phyloP scores from a whole-genome alignment of 2,888 invertebrate genomes.

The Oxyteleia sp. region DNA sequence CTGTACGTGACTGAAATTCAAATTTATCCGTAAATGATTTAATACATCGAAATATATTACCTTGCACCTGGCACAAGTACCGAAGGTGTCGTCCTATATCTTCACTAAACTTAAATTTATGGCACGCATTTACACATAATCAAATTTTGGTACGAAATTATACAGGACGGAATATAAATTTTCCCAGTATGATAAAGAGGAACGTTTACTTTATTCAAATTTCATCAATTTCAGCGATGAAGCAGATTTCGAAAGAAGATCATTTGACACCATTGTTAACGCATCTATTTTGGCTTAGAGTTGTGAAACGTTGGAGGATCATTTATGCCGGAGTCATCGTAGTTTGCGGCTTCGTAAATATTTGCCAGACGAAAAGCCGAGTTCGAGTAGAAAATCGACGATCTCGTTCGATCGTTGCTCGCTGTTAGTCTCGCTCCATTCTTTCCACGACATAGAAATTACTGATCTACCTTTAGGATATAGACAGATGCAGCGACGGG shows the following conservation, averaged over 20 bases:
- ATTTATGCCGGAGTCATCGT: slow-evolving; percentile 34
- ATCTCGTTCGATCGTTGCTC: slow-evolving; percentile 45
- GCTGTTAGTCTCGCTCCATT: too few species aligned
- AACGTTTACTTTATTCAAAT: too few species aligned
- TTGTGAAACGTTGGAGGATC: neutral
- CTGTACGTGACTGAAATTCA: slow-evolving; percentile 50
- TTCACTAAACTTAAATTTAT: slow-evolving; percentile 55
- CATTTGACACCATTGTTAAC: slow-evolving; percentile 6
- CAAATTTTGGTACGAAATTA: slow-evolving; percentile 47
- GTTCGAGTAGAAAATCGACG: slow-evolving; percentile 36
- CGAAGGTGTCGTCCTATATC: slow-evolving; percentile 61
- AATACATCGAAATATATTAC: slow-evolving; percentile 59
- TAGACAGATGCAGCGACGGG: too few species aligned
- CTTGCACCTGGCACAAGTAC: slow-evolving; percentile 60
- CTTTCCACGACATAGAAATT: too few species aligned
- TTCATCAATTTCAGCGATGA: too few species aligned
- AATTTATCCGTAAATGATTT: slow-evolving; percentile 64
- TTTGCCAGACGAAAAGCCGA: slow-evolving; percentile 45
- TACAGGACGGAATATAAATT: neutral
- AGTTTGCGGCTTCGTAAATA: slow-evolving; percentile 33
- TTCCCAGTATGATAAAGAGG: too few species aligned
- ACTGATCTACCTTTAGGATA: too few species aligned
- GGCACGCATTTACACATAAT: slow-evolving; percentile 50
- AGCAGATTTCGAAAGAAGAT: too few species aligned
- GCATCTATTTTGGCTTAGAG: slow-evolving; percentile 4